Percentiles rank a stretch among this genome's conserved stretches.
Evolutionary conservation across 1,140 invertebrate species (phyloP).

Genomic region (Leptopilina boulardi): DNA sequence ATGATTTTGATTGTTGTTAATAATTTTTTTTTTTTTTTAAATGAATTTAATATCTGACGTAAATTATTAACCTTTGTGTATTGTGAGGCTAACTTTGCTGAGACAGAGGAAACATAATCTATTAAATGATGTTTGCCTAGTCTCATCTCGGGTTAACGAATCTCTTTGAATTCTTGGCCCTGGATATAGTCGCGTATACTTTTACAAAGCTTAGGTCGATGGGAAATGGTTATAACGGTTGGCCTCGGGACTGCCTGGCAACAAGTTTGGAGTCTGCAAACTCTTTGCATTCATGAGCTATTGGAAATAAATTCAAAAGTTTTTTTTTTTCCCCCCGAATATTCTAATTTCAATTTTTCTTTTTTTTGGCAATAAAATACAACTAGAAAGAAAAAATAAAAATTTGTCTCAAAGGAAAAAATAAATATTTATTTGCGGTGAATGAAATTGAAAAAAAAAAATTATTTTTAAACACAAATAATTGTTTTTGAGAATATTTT

Average conservation of each 20-base stretch:
- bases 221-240: conserved; percentile 53
- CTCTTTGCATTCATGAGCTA: conserved; percentile 5
- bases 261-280: conserved; percentile 53
- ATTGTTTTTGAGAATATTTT: too few species aligned
- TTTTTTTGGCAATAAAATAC: too few species aligned
- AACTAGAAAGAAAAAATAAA: too few species aligned
- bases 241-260: conserved; percentile 58
- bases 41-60: neutral
- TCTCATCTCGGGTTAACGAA: conserved; percentile 26
- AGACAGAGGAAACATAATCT: conserved; percentile 33
- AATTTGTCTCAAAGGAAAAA: too few species aligned
- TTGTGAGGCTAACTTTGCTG: neutral
- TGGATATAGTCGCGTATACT: conserved; percentile 26
- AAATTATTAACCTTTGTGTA: conserved; percentile 6
- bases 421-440: too few species aligned
- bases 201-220: conserved; percentile 8
- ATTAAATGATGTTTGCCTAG: conserved; percentile 29
- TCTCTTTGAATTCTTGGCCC: conserved; percentile 32
- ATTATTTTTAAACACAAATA: too few species aligned
- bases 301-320: neutral
- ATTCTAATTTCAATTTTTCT: neutral
- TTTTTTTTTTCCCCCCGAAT: neutral
- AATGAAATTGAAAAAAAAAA: too few species aligned
- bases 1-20: neutral
- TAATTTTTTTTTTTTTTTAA: neutral